phyloP scores from a whole-genome alignment of 1,140 invertebrate species.

The Drosophila rufa region DNA sequence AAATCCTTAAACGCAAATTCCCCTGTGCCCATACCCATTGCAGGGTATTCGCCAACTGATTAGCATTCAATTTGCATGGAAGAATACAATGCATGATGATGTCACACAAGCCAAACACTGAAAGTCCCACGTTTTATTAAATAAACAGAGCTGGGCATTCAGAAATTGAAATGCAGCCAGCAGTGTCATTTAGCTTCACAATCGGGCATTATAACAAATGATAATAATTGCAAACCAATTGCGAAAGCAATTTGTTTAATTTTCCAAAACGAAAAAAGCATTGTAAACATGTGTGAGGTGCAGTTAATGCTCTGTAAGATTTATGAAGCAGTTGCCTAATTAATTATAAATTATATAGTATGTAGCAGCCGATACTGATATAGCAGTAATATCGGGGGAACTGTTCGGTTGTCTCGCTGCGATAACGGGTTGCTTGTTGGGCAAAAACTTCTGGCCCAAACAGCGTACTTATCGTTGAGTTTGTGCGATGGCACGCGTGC shows the following conservation, averaged over 20 bases:
- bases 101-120: constrained; percentile 45
- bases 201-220: constrained; percentile 43
- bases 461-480: constrained; percentile 24
- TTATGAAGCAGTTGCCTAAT: constrained; percentile 35
- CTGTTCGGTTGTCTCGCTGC: constrained; percentile 10
- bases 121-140: constrained; percentile 48
- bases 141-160: constrained; percentile 18
- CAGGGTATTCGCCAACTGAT: constrained; percentile 23
- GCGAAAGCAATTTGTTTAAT: constrained; percentile 53
- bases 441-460: constrained; percentile 20
- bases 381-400: neutral
- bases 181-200: constrained; percentile 57
- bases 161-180: constrained; percentile 71
- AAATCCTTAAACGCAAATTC: neutral
- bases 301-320: constrained; percentile 23
- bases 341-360: constrained; percentile 25
- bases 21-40: neutral
- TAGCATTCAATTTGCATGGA: constrained; percentile 60
- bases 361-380: constrained; percentile 14
- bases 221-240: constrained; percentile 56
- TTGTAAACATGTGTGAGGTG: constrained; percentile 31
- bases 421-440: constrained; percentile 35
- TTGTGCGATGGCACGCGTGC: constrained; percentile 42
- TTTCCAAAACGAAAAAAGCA: constrained; percentile 9
- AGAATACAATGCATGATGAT: constrained; percentile 43